phyloP scores from a whole-genome alignment of 1,140 invertebrate genomes.

The Camponotus floridanus region DNA sequence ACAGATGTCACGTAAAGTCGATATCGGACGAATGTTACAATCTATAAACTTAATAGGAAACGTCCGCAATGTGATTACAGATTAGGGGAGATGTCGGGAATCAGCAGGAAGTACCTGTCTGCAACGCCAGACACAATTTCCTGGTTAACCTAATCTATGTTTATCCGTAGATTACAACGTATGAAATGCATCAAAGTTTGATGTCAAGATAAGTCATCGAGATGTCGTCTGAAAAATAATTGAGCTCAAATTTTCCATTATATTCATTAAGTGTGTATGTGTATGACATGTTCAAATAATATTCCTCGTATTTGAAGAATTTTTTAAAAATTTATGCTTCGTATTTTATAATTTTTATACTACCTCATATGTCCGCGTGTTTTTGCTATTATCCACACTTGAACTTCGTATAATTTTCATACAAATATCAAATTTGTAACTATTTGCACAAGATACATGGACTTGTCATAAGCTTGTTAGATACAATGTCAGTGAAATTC shows the following conservation, averaged over 20 bases:
- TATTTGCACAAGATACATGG: conserved; percentile 4
- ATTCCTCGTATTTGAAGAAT: not conserved
- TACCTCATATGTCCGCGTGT: not conserved
- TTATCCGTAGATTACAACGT: conserved; percentile 61
- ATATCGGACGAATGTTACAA: conserved; percentile 54
- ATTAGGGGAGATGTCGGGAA: conserved; percentile 69
- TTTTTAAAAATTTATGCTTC: not conserved
- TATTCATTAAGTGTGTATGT: not conserved
- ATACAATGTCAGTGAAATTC: conserved; percentile 29
- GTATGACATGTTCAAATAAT: not conserved
- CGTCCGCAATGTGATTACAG: conserved; percentile 72
- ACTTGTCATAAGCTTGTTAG: conserved; percentile 33
- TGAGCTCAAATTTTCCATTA: not conserved
- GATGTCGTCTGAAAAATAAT: not conserved
- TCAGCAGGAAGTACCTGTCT: conserved; percentile 74
- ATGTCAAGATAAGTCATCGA: conserved; percentile 25
- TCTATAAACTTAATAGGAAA: conserved; percentile 74
- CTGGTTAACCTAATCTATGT: conserved; percentile 69
- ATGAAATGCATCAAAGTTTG: conserved; percentile 52
- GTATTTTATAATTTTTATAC: not conserved
- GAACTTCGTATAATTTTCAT: not conserved
- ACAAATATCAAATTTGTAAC: not conserved
- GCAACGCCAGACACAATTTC: conserved; percentile 76
- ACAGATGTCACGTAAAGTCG: conserved; percentile 40
- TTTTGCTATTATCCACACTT: not conserved